A percentile compares a stretch with the other conserved stretches of the same genome.
These are phyloP conservation scores for Phylloscopus trochilus DNA, from an alignment of 2,113 vertebrate species.

Conservation along the genomic window DNA sequence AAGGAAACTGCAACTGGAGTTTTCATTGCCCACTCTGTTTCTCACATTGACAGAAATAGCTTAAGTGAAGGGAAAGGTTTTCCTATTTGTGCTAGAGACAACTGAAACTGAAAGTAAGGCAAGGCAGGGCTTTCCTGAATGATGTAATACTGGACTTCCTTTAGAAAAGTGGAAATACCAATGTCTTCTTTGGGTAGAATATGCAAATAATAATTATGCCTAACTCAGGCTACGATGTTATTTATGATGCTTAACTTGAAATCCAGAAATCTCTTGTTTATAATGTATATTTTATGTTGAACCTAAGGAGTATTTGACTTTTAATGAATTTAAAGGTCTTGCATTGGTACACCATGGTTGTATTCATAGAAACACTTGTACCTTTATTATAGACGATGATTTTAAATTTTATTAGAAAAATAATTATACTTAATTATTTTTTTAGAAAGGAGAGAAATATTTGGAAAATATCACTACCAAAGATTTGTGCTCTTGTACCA, in stretches of 20 bases:
- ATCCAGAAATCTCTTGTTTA: not conserved
- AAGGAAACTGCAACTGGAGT: not conserved
- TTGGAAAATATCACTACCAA: not conserved
- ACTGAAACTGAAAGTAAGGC: conserved; percentile 27
- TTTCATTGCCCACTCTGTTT: not conserved
- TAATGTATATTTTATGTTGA: not conserved
- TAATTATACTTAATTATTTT: not conserved
- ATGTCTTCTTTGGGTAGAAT: not conserved
- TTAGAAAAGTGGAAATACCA: not conserved
- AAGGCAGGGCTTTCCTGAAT: not conserved
- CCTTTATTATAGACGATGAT: not conserved
- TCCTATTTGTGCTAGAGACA: not conserved
- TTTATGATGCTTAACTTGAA: not conserved
- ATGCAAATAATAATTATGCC: not conserved
- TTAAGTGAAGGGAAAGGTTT: not conserved
- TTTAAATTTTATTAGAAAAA: not conserved
- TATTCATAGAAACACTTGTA: not conserved
- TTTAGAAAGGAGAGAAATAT: not conserved
- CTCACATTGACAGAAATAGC: rapidly evolving
- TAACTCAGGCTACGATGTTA: not conserved
- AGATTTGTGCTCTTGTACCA: not conserved
- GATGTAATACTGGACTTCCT: not conserved
- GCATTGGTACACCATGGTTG: not conserved
- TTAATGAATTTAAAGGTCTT: not conserved
- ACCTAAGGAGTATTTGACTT: not conserved